These are phyloP conservation scores for Morphnarchus princeps DNA, from an alignment of 2,113 vertebrate species.

Conservation along the genomic window DNA sequence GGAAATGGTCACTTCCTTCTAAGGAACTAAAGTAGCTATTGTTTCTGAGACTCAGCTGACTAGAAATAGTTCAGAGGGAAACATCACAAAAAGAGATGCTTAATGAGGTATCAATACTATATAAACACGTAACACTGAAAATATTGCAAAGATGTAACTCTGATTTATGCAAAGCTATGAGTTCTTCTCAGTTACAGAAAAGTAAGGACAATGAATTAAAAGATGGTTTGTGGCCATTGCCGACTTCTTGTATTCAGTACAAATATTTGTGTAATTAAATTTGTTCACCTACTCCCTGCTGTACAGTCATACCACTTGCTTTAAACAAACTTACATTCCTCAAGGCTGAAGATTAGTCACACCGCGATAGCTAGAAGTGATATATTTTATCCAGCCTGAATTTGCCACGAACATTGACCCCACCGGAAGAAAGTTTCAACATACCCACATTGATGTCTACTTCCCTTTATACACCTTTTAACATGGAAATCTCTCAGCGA, in stretches of 20 bases:
- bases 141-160: background rate
- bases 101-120: background rate
- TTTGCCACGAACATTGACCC: background rate
- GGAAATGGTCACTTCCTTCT: background rate
- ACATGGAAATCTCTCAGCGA: accelerated
- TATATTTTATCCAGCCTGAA: background rate
- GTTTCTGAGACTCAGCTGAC: background rate
- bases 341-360: background rate
- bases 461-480: background rate
- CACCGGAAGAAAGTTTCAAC: background rate
- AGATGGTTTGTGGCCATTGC: accelerated
- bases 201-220: background rate
- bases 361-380: accelerated
- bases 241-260: background rate
- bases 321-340: background rate
- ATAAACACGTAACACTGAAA: background rate
- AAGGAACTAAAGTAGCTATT: background rate
- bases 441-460: accelerated
- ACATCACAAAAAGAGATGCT: background rate
- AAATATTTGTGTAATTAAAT: background rate
- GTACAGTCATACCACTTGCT: background rate
- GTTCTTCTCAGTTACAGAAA: background rate
- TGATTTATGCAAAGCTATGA: background rate
- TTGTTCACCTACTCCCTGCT: background rate
- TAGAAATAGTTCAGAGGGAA: background rate